phyloP scores from a whole-genome alignment of 2,797 vertebrate genomes.

The Acanthiza pusilla region DNA sequence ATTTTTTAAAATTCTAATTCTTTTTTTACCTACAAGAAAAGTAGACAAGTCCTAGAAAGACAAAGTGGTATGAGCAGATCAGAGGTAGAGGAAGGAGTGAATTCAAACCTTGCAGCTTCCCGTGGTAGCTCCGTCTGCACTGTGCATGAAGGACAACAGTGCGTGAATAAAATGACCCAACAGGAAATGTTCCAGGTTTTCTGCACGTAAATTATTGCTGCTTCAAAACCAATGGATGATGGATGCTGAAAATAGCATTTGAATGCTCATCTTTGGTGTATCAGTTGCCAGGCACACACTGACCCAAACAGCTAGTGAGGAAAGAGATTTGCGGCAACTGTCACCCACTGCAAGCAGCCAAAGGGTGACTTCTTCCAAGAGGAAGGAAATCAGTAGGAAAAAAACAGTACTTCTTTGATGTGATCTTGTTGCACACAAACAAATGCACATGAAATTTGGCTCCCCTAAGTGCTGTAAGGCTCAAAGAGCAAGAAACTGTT shows the following conservation, averaged over 20 bases:
- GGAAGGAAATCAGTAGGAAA: neutral
- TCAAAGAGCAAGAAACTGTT: neutral
- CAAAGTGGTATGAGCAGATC: neutral
- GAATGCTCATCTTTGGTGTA: neutral
- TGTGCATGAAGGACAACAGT: rapidly evolving
- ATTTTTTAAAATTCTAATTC: neutral
- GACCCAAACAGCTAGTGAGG: neutral
- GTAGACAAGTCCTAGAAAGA: neutral
- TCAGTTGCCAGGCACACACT: neutral
- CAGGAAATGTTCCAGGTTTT: neutral
- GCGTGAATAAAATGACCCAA: neutral
- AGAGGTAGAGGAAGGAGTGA: neutral
- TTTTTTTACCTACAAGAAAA: neutral
- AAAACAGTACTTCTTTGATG: neutral
- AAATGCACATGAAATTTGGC: neutral
- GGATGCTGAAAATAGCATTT: neutral
- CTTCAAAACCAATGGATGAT: neutral
- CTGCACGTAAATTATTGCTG: neutral
- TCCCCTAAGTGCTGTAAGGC: neutral
- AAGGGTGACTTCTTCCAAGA: neutral
- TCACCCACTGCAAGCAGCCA: neutral
- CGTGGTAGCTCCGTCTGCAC: neutral
- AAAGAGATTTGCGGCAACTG: neutral
- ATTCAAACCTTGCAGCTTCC: neutral
- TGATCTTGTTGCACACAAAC: neutral